Base-by-base conservation (phyloP, 2,113 vertebrate genomes). In the Corythornis vintsioides region DNA sequence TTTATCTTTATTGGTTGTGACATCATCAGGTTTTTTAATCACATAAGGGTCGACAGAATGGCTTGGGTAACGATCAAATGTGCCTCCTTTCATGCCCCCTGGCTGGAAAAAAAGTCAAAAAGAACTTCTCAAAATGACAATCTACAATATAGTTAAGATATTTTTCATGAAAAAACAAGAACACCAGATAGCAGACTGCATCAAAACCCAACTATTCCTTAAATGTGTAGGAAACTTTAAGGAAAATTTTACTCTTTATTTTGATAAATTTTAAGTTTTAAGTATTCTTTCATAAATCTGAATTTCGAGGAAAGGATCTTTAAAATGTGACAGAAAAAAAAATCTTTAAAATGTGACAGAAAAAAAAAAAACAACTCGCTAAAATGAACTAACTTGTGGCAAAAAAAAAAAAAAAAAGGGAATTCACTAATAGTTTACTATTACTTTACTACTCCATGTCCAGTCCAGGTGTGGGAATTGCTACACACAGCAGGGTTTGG, bases 51-150 rank as follows among this genome's bases (percentile, higher is more conserved):
- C 98, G 81, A 94, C 73, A 35, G 98, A 98, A 96, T 98, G 96
- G 53, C 91, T 86, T 61, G 98, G 98, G 59, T 98, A 99, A 56
- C 90, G 50, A 28, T 98, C 96, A 93, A 98, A 99, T 3, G 98
- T 98, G n/a, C 98, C 98, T 48, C 97, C 98, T 93, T 99, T 99
- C 98, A 98, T 98, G 52, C 98, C 98, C 77, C 98, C 98, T 80
- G 91, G 26, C 98, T 99, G 48, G 47, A 50, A 50, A 13, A 50
- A 50, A 50, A 78, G 31, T 63, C 92, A 78, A 84, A 90, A 40
- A 29, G 0, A 53, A 7, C 5, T 59, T 72, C 31, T 67, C 1
- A 0, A 42, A 80, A 18, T 84, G 38, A 24, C 20, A 72, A 55
- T 50, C 55, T 86, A 57, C 35, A 69, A 53, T 48, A 26, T 19